Percentiles rank a stretch among this genome's conserved stretches.
phyloP scores from a whole-genome alignment of 2,888 invertebrate species.

The Clepsis dumicolana region DNA sequence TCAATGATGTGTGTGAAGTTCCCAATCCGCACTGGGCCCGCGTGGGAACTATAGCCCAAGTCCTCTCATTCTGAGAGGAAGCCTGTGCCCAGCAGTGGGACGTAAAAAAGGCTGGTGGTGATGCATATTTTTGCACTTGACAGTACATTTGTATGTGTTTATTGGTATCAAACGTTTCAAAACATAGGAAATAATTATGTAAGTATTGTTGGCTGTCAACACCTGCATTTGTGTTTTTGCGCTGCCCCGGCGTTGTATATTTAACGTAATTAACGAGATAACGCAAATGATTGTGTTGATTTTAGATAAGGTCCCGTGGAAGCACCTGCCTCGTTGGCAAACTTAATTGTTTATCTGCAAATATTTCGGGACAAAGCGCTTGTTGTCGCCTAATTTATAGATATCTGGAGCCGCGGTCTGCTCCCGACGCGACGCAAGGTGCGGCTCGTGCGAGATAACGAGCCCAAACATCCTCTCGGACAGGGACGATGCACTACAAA shows the following conservation, averaged over 20 bases:
- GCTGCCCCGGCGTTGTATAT: conserved; percentile 52
- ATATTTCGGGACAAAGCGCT: conserved; percentile 71
- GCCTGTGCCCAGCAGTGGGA: no score
- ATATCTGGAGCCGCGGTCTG: conserved; percentile 63
- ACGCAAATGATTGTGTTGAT: conserved; percentile 60
- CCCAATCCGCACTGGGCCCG: no score
- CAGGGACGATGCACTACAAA: conserved; percentile 70
- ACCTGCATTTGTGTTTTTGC: conserved; percentile 33
- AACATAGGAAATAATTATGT: not conserved
- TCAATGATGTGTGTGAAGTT: no score
- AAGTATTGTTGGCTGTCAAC: not conserved
- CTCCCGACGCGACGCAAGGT: conserved; percentile 73
- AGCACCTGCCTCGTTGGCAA: conserved; percentile 75
- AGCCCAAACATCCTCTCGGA: conserved; percentile 80
- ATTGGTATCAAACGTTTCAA: not conserved
- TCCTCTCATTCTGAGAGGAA: no score
- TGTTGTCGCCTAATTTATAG: conserved; percentile 76
- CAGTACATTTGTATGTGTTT: not conserved
- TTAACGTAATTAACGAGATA: conserved; percentile 73
- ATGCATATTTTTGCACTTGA: no score
- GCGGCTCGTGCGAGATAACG: conserved; percentile 83
- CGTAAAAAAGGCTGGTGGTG: no score
- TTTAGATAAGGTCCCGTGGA: conserved; percentile 66
- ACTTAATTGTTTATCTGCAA: conserved; percentile 74
- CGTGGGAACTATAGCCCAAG: no score